A percentile compares a stretch with the other conserved stretches of the same genome.
phyloP scores from a whole-genome alignment of 2,888 invertebrate genomes.

The Plemyria rubiginata region DNA sequence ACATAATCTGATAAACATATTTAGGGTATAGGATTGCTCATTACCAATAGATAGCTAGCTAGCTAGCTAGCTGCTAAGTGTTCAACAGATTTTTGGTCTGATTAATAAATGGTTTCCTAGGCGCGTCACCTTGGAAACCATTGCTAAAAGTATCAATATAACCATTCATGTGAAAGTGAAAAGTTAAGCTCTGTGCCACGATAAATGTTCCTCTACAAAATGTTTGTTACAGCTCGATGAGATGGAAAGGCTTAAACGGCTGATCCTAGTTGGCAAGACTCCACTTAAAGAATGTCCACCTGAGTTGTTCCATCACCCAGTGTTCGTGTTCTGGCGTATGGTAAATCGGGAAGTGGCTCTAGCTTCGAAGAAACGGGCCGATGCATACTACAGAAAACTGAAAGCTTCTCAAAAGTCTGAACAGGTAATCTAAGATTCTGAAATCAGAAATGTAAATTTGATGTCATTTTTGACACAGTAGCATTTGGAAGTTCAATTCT shows the following conservation, averaged over 20 bases:
- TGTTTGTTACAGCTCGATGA: constrained; percentile 82
- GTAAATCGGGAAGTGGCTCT: constrained; percentile 79
- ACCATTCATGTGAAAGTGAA: background rate
- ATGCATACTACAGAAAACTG: constrained; percentile 75
- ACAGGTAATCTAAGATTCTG: constrained; percentile 51
- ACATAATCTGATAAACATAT: background rate
- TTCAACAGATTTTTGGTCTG: background rate
- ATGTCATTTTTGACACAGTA: no score
- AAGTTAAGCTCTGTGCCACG: no score
- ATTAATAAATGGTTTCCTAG: constrained; percentile 2
- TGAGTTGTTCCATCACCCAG: constrained; percentile 87
- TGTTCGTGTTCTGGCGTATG: constrained; percentile 87
- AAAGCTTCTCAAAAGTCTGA: constrained; percentile 69
- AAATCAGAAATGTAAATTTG: no score
- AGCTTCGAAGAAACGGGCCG: constrained; percentile 77
- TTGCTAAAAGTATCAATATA: background rate
- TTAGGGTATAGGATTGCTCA: no score
- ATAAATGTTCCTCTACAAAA: background rate
- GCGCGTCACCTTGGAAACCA: constrained; percentile 4
- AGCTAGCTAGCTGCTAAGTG: no score
- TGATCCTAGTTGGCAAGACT: constrained; percentile 88
- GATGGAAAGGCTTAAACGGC: constrained; percentile 87
- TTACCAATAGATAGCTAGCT: background rate
- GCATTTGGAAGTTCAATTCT: no score
- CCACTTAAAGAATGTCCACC: constrained; percentile 87